Evolutionary conservation across 1,140 invertebrate genomes (phyloP), one percentile per base, ranked within the genome.

Genomic region (Papilio polyxenes): DNA sequence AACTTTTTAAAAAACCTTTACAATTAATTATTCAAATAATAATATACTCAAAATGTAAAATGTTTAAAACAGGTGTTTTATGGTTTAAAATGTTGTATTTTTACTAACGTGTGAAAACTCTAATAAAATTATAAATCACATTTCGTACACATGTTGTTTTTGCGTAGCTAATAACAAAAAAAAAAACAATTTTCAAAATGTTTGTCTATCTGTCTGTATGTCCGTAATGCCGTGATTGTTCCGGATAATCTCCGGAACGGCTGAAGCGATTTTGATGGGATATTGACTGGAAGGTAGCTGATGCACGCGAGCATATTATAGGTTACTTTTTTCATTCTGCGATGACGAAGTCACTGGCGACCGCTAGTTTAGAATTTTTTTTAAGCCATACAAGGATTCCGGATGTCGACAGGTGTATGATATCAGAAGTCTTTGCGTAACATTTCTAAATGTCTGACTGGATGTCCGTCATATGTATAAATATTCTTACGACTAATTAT

Each of bases 351-450:
- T 31, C 23, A 31, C 23, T 31, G 23, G 23, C 0, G 23, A 31
- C 23, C 2, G 23, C 23, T 31, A 31, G 23, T 31, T 31, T 31
- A 72, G 37, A 37, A 37, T 31, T 37, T 5, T 37, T 40, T 72
- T 40, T 72, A 72, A 72, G 5, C 31, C 65, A 37, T 72, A 40
- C 65, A 72, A 72, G 65, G 65, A 72, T 72, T 72, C 31, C 65
- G 11, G 65, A 72, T 72, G 65, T 40, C 65, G 31, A 59, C 13
- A 37, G 11, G 15, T 3, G 59, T 20, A 62, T 72, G 65, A 72
- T 31, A 72, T 72, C 65, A 72, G 11, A 37, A 10, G 65, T 40
- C 65, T 72, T 37, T 37, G 31, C 65, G 31, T 72, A 72, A 72
- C 31, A 72, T 72, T 37, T 72, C 31, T 5, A 40, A 37, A 72